Conservation (phyloP, 1,140 invertebrate genomes). For the Bemisia tabaci region DNA sequence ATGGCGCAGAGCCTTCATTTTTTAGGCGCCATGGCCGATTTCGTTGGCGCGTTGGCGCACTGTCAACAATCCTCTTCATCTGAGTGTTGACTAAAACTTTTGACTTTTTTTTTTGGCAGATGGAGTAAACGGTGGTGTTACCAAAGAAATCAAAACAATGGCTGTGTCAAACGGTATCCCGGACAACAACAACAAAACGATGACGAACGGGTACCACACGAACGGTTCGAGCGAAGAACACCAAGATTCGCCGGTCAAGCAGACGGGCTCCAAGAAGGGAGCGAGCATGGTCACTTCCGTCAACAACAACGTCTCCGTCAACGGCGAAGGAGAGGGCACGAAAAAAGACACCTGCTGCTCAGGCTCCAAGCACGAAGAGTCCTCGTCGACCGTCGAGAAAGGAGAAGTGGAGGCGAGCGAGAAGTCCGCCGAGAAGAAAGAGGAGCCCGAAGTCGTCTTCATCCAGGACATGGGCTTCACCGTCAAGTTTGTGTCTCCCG, state of each 20-base stretch:
- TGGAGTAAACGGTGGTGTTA: conserved; percentile 13
- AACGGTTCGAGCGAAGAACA: not conserved
- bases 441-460: conserved; percentile 67
- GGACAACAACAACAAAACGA: not conserved
- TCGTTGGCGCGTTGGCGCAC: too few relatives aligned
- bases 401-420: conserved; percentile 29
- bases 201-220: not conserved
- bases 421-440: conserved; percentile 44
- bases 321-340: too few relatives aligned
- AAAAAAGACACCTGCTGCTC: not conserved
- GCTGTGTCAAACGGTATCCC: not conserved
- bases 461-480: conserved; percentile 89
- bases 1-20: too few relatives aligned
- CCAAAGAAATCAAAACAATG: conserved; percentile 22
- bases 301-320: not conserved
- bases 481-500: conserved; percentile 79
- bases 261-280: not conserved
- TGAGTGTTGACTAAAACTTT: too few relatives aligned
- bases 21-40: too few relatives aligned
- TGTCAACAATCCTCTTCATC: too few relatives aligned
- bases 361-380: not conserved
- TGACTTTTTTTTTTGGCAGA: not conserved
- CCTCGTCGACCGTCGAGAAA: conserved; percentile 2
- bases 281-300: not conserved
- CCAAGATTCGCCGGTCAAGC: not conserved